phyloP scores from a whole-genome alignment of 1,140 invertebrate genomes.

The Tetramorium parvispinum region DNA sequence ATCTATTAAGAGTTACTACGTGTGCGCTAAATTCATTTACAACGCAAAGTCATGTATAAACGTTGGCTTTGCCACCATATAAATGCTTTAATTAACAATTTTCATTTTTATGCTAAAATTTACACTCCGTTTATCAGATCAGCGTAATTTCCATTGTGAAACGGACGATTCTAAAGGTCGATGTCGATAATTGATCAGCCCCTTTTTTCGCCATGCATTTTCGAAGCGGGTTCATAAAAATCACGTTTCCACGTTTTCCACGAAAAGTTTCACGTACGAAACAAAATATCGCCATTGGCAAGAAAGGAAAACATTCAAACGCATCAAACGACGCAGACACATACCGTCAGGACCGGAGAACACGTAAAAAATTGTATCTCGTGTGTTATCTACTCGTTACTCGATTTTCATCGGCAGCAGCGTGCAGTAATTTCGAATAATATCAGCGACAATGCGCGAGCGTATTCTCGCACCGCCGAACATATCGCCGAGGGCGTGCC shows the following conservation, averaged over 20 bases:
- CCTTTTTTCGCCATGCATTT: background rate
- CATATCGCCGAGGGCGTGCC: background rate
- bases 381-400: background rate
- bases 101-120: background rate
- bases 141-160: background rate
- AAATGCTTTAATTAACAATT: conserved; percentile 19
- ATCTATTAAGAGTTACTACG: background rate
- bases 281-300: background rate
- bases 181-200: conserved; percentile 8
- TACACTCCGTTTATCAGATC: background rate
- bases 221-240: conserved; percentile 1
- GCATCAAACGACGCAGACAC: background rate
- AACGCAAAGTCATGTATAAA: background rate
- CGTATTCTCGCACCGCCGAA: background rate
- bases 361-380: background rate
- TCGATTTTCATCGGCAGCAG: background rate
- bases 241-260: conserved; percentile 7
- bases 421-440: background rate
- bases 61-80: background rate
- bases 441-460: background rate
- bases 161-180: background rate
- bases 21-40: background rate
- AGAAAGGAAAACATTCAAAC: conserved; percentile 22
- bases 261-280: conserved; percentile 2
- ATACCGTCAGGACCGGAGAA: background rate